These are phyloP conservation scores for Sarcophaga caerulescens DNA, from an alignment of 2,888 invertebrate species.

Conservation along the genomic window DNA sequence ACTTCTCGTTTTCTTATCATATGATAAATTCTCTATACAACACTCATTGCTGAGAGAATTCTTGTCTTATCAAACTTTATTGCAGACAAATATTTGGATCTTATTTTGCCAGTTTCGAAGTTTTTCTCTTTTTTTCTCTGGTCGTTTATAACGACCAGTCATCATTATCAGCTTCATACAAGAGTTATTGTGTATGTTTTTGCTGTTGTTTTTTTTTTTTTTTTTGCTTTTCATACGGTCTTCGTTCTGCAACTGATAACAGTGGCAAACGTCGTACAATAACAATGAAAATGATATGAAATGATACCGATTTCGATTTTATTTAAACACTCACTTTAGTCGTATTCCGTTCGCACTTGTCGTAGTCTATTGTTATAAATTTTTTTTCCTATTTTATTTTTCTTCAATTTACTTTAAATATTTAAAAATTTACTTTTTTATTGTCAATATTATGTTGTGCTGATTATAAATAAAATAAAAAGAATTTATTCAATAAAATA, in stretches of 20 bases:
- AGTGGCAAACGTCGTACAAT: conserved; percentile 29
- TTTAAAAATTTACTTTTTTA: background rate
- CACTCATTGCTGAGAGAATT: background rate
- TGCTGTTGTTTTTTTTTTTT: too few species aligned
- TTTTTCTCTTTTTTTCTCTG: too few species aligned
- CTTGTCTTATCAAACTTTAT: background rate
- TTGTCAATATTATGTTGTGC: conserved; percentile 26
- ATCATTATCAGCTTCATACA: conserved; percentile 32
- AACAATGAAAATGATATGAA: conserved; percentile 50
- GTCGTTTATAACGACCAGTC: conserved; percentile 2
- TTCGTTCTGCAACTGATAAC: conserved; percentile 50
- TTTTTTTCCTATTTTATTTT: background rate
- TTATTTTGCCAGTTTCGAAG: background rate
- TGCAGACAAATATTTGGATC: background rate
- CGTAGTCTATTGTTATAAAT: conserved; percentile 2
- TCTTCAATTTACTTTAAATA: background rate
- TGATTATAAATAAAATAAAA: conserved; percentile 15
- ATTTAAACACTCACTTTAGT: conserved; percentile 20
- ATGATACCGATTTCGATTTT: conserved; percentile 44
- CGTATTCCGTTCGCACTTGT: conserved; percentile 37
- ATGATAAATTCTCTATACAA: background rate
- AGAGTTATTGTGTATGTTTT: background rate
- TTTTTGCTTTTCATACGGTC: too few species aligned
- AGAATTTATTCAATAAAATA: conserved; percentile 14
- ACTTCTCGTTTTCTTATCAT: background rate